phyloP scores from a whole-genome alignment of 2,888 invertebrate genomes.

The Cetonia aurata region DNA sequence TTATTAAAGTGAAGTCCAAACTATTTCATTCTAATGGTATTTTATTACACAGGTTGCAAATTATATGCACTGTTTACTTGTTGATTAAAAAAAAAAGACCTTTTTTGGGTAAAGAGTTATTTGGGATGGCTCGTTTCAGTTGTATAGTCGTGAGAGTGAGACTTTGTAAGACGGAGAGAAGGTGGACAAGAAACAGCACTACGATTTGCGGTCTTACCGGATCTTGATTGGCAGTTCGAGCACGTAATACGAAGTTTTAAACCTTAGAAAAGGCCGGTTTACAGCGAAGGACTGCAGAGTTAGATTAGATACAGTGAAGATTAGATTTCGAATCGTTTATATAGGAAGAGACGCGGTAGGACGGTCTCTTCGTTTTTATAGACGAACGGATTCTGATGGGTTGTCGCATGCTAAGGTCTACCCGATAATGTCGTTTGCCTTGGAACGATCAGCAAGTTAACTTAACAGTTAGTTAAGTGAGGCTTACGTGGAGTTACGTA shows the following conservation, averaged over 20 bases:
- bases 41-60: too few species aligned
- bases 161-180: too few species aligned
- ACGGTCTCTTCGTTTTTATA: conserved; percentile 3
- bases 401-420: not conserved
- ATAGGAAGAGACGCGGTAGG: conserved; percentile 20
- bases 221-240: conserved; percentile 58
- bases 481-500: not conserved
- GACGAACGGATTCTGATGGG: conserved; percentile 26
- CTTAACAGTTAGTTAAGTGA: not conserved
- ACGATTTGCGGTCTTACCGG: not conserved
- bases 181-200: too few species aligned
- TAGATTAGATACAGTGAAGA: conserved; percentile 43
- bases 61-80: too few species aligned
- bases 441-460: conserved; percentile 18
- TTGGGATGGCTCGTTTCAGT: too few species aligned
- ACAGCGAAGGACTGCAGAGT: conserved; percentile 44
- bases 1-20: too few species aligned
- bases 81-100: too few species aligned
- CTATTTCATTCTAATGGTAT: too few species aligned
- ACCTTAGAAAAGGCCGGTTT: conserved; percentile 27
- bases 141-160: too few species aligned
- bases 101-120: too few species aligned
- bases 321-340: conserved; percentile 49
- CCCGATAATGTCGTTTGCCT: conserved; percentile 25
- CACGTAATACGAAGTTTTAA: conserved; percentile 53